Evolutionary conservation across 2,797 vertebrate species (phyloP), one percentile per base, ranked within the genome.

Genomic region (Fundulus diaphanus): DNA sequence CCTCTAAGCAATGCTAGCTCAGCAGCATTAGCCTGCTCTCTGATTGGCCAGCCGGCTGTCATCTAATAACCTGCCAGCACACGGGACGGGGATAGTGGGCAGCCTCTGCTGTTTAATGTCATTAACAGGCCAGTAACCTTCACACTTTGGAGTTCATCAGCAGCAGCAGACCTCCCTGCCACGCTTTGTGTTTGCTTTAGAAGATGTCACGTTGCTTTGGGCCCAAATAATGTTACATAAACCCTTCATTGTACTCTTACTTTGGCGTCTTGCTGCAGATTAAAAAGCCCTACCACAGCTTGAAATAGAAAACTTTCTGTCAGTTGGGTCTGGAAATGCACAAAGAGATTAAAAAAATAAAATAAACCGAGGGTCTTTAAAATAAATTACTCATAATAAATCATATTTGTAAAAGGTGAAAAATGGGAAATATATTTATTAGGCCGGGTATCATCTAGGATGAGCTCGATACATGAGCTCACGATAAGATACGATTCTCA

Each of bases 21-120:
- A 85, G 86, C 83, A 79, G 68, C 85, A 72, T 72, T 73, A 87
- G 85, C 84, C 82, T 57, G 74, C 74, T 73, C 67, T 85, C 80
- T 92, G 89, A 92, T 90, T 92, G 89, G 87, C 61, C 79, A 84
- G 78, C 82, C 84, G 85, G 84, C 87, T 91, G 90, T 88, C 89
- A 92, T 86, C 68, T 82, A 88, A 88, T 83, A 90, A 86, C 77
- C 44, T 90, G 89, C 91, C 90, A 90, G 76, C 78, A 87, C 83
- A 73, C 79, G 82, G 83, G 76, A 78, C 82, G 8, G 72, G 65
- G 79, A 66, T 68, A 51, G 78, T 37, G 72, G 42, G 1, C 70
- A 78, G 69, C 69, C 57, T 74, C 46, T 84, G 77, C 78, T 70
- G 35, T 49, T 80, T 77, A 46, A 49, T 79, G 8, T 81, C 86